Percentiles rank a stretch among this genome's conserved stretches.
Conservation (phyloP, 1,140 invertebrate species). For the Drosophila funebris region DNA sequence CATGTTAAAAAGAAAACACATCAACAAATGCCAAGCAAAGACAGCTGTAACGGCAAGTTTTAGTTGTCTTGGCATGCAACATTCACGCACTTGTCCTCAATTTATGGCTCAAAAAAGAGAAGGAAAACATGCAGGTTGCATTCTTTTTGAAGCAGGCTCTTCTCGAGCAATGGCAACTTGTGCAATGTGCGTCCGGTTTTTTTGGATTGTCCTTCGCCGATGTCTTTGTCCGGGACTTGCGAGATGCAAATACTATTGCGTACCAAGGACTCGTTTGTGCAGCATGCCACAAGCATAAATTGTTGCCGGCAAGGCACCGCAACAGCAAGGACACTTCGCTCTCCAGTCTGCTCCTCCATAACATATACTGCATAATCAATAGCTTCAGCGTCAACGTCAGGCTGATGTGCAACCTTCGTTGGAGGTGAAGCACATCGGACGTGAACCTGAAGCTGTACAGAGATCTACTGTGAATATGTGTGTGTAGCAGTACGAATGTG, state of each 20-base stretch:
- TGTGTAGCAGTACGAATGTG: background rate
- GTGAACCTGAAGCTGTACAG: conserved; percentile 46
- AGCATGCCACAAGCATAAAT: conserved; percentile 18
- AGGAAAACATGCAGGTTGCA: background rate
- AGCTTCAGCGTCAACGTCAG: conserved; percentile 4
- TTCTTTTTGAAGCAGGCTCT: conserved; percentile 5
- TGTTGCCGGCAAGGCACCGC: conserved; percentile 28
- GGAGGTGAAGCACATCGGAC: conserved; percentile 52
- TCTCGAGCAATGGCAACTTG: conserved; percentile 35
- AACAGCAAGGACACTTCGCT: conserved; percentile 41
- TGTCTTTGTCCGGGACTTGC: conserved; percentile 50
- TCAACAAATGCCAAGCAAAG: background rate
- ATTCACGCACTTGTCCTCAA: conserved; percentile 18
- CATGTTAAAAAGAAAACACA: conserved; percentile 2
- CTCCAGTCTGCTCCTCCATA: background rate
- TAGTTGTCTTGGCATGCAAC: conserved; percentile 2
- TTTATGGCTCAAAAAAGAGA: background rate
- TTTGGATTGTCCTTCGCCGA: conserved; percentile 52
- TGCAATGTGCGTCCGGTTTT: conserved; percentile 44
- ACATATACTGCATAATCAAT: conserved; percentile 21
- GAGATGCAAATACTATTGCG: background rate
- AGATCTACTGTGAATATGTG: background rate
- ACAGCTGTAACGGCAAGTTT: background rate
- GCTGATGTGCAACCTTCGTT: conserved; percentile 51
- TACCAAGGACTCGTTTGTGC: conserved; percentile 52